These are phyloP conservation scores for Tauraco erythrolophus DNA, from an alignment of 2,113 vertebrate genomes.

Conservation along the genomic window DNA sequence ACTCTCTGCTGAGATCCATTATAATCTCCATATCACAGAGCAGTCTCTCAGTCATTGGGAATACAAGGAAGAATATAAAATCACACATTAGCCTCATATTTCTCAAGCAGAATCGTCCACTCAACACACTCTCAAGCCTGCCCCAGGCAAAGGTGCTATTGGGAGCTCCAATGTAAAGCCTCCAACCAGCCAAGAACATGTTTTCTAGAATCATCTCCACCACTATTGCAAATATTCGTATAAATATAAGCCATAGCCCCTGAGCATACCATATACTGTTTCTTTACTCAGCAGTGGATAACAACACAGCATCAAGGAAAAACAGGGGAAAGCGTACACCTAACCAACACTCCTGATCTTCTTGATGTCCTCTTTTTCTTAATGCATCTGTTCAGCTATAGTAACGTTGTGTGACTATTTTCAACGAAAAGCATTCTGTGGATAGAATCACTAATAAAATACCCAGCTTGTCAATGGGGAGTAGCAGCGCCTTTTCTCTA, in stretches of 20 bases:
- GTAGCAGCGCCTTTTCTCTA: neutral
- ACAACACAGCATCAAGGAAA: neutral
- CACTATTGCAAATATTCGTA: neutral
- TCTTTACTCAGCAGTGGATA: neutral
- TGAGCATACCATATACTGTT: neutral
- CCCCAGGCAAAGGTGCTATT: neutral
- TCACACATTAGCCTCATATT: neutral
- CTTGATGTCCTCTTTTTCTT: neutral
- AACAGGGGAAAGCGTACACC: neutral
- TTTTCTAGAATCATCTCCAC: neutral
- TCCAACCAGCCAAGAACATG: neutral
- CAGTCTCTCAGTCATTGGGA: neutral
- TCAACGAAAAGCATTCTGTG: neutral
- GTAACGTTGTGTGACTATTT: neutral
- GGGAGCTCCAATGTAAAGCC: neutral
- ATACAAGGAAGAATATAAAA: neutral
- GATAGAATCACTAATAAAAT: neutral
- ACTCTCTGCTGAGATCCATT: neutral
- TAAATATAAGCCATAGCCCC: neutral
- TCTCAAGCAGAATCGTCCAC: neutral
- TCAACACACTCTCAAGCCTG: neutral
- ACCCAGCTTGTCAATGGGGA: neutral
- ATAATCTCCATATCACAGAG: neutral
- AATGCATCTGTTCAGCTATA: neutral
- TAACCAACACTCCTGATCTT: neutral